Evolutionary conservation across 2,888 invertebrate genomes (phyloP), one percentile per base, ranked within the genome.

Genomic region (Drosophila cognata): DNA sequence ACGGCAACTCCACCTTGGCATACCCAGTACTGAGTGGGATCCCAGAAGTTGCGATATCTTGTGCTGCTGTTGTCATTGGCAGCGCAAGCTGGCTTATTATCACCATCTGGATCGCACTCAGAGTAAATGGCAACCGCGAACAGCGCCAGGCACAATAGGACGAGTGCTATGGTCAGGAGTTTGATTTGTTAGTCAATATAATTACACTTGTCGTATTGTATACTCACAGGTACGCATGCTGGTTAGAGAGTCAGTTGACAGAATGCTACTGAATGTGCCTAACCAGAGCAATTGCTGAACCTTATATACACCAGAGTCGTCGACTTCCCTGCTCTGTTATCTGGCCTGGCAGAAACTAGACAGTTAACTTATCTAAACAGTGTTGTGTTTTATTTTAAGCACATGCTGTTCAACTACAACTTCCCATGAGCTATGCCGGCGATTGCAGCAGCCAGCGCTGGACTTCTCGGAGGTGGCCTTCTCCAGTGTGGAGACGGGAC

Each of bases 221-320:
- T 48, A 76, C 89, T 82, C 60, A 89, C 89, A 46, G 58, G 79
- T 29, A 66, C 82, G 89, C 84, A 84, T 84, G 18, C 74, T 76
- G 73, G 43, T 62, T 5, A n/a, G 43, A 25, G 43, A 56, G 48
- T 69, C 60, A 70, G 65, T 50, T 46, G 64, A 73, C 51, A 31
- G 65, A 74, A 52, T 60, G 53, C 50, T 60, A 66, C 73, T 62
- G 82, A 82, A 60, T 89, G 82, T 82, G 64, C 46, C 28, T 43
- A 50, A 67, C 28, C 52, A 28, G 36, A 25, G 25, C 31, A 11
- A 71, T 59, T 59, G 66, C 28, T 64, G 38, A 29, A 28, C 50
- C 46, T 84, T 84, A 56, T 84, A 84, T 89, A 89, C 72, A 29
- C n/a, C 16, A 18, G 16, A 2, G 5, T 1, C 4, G 18, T n/a